Percentiles rank a stretch among this genome's conserved stretches.
phyloP scores from a whole-genome alignment of 2,888 invertebrate genomes.

The Leptinotarsa rubiginosa region DNA sequence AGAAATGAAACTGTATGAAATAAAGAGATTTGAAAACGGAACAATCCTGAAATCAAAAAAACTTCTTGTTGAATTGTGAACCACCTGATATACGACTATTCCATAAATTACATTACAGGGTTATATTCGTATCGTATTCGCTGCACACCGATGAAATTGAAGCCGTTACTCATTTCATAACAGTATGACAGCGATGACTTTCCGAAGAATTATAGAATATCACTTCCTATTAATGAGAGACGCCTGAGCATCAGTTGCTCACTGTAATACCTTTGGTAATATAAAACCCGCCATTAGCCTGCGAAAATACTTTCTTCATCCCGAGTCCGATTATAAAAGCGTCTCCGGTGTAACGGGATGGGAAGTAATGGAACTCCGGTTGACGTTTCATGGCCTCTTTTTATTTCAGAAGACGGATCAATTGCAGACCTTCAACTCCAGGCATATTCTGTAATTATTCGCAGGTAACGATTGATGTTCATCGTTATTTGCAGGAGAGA shows the following conservation, averaged over 20 bases:
- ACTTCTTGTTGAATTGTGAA: no score
- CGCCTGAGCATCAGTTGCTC: not conserved
- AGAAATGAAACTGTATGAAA: no score
- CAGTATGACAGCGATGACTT: conserved; percentile 7
- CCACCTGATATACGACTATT: no score
- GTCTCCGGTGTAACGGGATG: conserved; percentile 54
- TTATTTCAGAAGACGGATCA: conserved; percentile 54
- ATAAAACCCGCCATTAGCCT: conserved; percentile 22
- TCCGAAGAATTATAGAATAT: conserved; percentile 32
- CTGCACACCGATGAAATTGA: not conserved
- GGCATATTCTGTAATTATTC: conserved; percentile 10
- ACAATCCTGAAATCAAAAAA: no score
- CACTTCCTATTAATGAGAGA: conserved; percentile 31
- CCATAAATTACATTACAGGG: no score
- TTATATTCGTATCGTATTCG: no score
- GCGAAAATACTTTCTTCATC: conserved; percentile 27
- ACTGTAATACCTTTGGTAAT: conserved; percentile 23
- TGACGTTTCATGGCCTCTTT: conserved; percentile 48
- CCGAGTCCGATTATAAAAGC: conserved; percentile 36
- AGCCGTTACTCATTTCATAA: not conserved
- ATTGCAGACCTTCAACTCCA: conserved; percentile 38
- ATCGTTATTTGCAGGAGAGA: not conserved
- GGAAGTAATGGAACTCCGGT: conserved; percentile 54
- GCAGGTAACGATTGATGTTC: not conserved
- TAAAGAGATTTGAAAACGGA: no score